Evolutionary conservation across 1,140 invertebrate genomes (phyloP).

Genomic region (Dendroctonus ponderosae): DNA sequence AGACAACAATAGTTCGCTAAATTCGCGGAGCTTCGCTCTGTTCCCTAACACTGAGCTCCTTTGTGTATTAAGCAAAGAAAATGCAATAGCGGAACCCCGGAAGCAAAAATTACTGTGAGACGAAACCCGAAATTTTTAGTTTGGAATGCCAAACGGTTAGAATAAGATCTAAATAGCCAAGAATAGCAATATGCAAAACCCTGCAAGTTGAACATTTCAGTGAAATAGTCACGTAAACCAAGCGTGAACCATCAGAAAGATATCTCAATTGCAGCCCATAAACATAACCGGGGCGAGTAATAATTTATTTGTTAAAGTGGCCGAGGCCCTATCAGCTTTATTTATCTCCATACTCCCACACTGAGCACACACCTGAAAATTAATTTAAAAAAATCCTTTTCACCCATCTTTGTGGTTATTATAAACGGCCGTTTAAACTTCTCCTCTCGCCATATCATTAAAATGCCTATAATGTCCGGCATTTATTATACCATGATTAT

Average conservation of each 20-base stretch:
- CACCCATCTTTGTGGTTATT: slow-evolving; percentile 22
- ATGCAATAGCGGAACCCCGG: too few species aligned
- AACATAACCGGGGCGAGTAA: slow-evolving; percentile 10
- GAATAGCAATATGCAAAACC: too few species aligned
- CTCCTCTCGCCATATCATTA: slow-evolving; percentile 14
- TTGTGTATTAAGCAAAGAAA: too few species aligned
- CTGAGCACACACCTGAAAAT: slow-evolving; percentile 18
- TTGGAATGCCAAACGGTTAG: too few species aligned
- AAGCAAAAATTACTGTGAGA: too few species aligned
- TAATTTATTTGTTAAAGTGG: slow-evolving; percentile 10
- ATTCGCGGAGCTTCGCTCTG: too few species aligned
- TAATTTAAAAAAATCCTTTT: slow-evolving; percentile 18
- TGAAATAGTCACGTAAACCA: slow-evolving; percentile 7
- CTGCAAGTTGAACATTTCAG: background rate
- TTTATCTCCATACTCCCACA: slow-evolving; percentile 16
- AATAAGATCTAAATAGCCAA: too few species aligned
- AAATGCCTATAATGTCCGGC: slow-evolving; percentile 23
- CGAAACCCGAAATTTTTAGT: too few species aligned
- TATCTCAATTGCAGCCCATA: slow-evolving; percentile 8
- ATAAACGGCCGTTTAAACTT: slow-evolving; percentile 21
- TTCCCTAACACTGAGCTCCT: too few species aligned
- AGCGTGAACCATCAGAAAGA: background rate
- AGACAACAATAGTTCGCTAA: too few species aligned
- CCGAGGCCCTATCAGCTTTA: slow-evolving; percentile 12
- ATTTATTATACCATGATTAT: slow-evolving; percentile 25